Percentiles rank a stretch among this genome's conserved stretches.
Evolutionary conservation across 1,140 invertebrate species (phyloP).

Genomic region (Stenopsyche tienmushanensis): DNA sequence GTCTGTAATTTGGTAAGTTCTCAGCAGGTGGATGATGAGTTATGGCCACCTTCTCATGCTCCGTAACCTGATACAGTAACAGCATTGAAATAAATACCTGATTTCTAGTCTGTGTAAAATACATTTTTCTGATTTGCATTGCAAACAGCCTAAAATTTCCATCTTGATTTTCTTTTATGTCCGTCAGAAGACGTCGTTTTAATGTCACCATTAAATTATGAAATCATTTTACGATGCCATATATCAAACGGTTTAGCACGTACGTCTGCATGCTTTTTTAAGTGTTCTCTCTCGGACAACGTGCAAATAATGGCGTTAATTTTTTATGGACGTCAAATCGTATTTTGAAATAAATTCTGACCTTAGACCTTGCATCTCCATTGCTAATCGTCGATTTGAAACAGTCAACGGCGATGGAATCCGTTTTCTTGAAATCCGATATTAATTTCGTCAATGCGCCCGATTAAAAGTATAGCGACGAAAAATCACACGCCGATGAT

Average conservation of each 20-base stretch:
- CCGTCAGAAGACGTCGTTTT: neutral
- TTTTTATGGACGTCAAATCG: no score
- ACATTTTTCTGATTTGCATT: conserved; percentile 12
- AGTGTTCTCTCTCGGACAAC: neutral
- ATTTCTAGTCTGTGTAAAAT: neutral
- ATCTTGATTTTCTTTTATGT: conserved; percentile 4
- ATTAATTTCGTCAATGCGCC: neutral
- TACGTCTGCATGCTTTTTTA: neutral
- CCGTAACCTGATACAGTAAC: conserved; percentile 15
- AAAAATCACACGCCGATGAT: neutral
- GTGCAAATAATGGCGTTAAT: conserved; percentile 8
- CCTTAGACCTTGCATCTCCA: no score
- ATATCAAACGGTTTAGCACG: conserved; percentile 11
- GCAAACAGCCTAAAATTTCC: conserved; percentile 15
- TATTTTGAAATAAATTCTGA: no score
- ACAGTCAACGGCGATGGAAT: no score
- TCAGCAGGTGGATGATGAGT: conserved; percentile 29
- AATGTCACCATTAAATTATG: conserved; percentile 12
- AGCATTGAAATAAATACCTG: neutral
- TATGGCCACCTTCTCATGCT: conserved; percentile 13
- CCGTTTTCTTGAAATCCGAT: neutral
- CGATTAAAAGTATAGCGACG: neutral
- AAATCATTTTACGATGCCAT: conserved; percentile 10
- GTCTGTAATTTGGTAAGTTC: neutral
- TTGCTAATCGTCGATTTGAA: no score